Percentiles rank a stretch among this genome's conserved stretches.
These are phyloP conservation scores for Chydorus sphaericus DNA, from an alignment of 2,888 invertebrate species.

Conservation along the genomic window DNA sequence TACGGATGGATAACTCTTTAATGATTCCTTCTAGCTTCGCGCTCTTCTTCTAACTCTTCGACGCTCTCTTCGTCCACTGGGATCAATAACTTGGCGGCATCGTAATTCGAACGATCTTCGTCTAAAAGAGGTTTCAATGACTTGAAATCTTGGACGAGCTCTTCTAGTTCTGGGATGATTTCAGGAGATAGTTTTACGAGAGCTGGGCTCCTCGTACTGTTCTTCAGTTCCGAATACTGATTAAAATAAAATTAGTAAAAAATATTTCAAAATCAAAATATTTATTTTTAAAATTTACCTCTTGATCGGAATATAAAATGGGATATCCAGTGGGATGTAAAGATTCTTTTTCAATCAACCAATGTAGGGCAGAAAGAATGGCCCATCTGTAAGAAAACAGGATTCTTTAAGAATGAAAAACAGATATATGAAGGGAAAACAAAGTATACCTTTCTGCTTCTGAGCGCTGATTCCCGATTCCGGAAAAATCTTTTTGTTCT, in stretches of 20 bases:
- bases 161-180: neutral
- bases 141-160: neutral
- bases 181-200: neutral
- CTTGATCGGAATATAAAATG: slow-evolving; percentile 16
- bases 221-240: neutral
- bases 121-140: neutral
- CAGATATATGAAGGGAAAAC: neutral
- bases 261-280: neutral
- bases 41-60: slow-evolving; percentile 8
- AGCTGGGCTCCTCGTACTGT: neutral
- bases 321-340: slow-evolving; percentile 16
- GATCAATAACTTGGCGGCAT: neutral
- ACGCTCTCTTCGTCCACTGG: slow-evolving; percentile 5
- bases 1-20: neutral
- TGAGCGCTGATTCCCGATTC: neutral
- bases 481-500: neutral
- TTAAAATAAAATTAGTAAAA: neutral
- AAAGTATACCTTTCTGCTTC: slow-evolving; percentile 8
- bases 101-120: neutral
- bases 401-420: neutral
- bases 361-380: slow-evolving; percentile 15
- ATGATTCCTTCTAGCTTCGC: slow-evolving; percentile 7
- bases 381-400: slow-evolving; percentile 7
- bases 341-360: slow-evolving; percentile 16
- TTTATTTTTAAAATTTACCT: slow-evolving; percentile 5